Conservation (phyloP, 2,113 vertebrate species). For the Caracal caracal region DNA sequence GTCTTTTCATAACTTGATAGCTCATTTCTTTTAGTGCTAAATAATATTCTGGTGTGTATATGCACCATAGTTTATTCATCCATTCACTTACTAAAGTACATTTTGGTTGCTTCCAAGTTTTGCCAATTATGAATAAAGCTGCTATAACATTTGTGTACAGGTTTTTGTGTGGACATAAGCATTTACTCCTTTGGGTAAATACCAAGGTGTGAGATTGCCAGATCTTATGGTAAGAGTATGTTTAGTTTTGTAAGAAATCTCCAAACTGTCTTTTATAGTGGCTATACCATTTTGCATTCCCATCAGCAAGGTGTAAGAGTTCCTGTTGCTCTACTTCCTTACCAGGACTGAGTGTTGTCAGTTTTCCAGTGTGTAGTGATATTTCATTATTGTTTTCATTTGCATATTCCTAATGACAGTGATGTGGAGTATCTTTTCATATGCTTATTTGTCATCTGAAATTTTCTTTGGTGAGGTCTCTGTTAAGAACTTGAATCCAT, state of each 20-base stretch:
- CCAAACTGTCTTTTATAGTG: neutral
- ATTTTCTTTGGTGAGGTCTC: neutral
- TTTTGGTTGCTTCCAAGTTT: neutral
- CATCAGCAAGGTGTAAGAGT: neutral
- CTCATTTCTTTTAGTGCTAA: neutral
- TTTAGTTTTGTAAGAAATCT: neutral
- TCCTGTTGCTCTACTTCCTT: neutral
- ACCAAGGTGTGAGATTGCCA: neutral
- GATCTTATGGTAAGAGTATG: neutral
- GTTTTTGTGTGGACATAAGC: neutral
- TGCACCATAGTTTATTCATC: neutral
- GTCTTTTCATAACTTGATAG: neutral
- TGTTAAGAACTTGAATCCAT: neutral
- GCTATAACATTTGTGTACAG: neutral
- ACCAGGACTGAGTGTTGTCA: neutral
- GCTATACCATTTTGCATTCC: neutral
- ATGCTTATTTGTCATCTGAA: neutral
- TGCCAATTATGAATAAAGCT: neutral
- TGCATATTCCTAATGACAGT: neutral
- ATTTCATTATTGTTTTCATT: neutral
- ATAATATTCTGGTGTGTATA: neutral
- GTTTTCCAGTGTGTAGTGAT: neutral
- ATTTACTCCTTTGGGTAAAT: neutral
- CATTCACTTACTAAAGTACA: neutral
- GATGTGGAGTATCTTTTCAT: neutral